These are phyloP conservation scores for Adrianichthys oophorus DNA, from an alignment of 2,797 vertebrate genomes.

Conservation along the genomic window DNA sequence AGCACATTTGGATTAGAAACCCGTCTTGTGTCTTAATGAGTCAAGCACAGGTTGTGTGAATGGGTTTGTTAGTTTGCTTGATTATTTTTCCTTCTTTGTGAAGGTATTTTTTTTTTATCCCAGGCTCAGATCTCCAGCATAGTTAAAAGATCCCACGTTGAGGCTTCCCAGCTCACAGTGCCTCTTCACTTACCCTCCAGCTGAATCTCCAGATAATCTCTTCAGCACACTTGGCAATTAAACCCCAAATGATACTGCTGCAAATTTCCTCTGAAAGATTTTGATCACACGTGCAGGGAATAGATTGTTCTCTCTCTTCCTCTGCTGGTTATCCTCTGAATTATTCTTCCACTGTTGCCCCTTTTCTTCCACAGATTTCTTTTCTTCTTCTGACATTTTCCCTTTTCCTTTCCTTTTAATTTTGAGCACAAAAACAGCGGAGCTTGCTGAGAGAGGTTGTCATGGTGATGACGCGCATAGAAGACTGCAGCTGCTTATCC, in stretches of 20 bases:
- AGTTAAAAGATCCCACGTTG: constrained; percentile 28
- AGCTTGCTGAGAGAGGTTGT: constrained; percentile 66
- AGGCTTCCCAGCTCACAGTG: constrained; percentile 37
- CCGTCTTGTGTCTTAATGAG: constrained; percentile 15
- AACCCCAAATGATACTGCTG: constrained; percentile 52
- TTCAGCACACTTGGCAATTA: constrained; percentile 48
- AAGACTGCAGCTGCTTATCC: constrained; percentile 66
- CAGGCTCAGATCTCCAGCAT: constrained; percentile 30
- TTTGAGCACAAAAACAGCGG: constrained; percentile 33
- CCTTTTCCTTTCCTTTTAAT: constrained; percentile 19
- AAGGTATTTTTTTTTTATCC: constrained; percentile 21
- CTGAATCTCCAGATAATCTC: constrained; percentile 50
- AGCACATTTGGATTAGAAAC: constrained; percentile 32
- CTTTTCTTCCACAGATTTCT: constrained; percentile 42
- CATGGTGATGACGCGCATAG: constrained; percentile 67
- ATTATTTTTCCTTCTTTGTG: constrained; percentile 22
- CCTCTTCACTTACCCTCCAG: constrained; percentile 40
- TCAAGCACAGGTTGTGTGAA: constrained; percentile 5
- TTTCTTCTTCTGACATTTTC: constrained; percentile 15
- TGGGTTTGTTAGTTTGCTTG: neutral
- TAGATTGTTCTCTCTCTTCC: constrained; percentile 22
- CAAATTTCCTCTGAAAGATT: constrained; percentile 56
- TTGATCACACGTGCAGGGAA: constrained; percentile 59
- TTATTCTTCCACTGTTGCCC: constrained; percentile 50
- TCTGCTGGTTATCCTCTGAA: constrained; percentile 49